Evolutionary conservation across 2,797 vertebrate species (phyloP), one percentile per base, ranked within the genome.

Genomic region (Agapornis canus): DNA sequence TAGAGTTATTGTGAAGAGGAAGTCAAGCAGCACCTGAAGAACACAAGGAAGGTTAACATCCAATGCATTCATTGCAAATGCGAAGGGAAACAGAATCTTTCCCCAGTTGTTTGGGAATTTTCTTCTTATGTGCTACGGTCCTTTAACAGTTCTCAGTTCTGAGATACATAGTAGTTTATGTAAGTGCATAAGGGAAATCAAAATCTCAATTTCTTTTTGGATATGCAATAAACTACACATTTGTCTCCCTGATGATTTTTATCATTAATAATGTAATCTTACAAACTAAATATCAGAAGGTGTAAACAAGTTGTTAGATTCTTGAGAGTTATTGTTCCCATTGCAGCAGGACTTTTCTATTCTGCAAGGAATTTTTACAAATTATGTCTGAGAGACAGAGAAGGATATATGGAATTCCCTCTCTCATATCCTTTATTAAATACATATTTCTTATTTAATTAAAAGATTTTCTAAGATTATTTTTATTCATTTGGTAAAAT

Each of bases 361-460:
- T 91, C 94, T 94, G 65, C 71, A 84, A 97, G 90, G 83, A 95
- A 94, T 92, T 94, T 93, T 96, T 91, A 90, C 52, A 86, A 92
- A 45, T 87, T 93, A 92, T 95, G 51, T 87, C 75, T 92, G 40
- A 64, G 43, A 91, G 87, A 94, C 45, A 96, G 78, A 93, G 79
- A 96, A 96, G 48, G 64, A 96, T 83, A 89, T 31, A 75, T 32
- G 29, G 78, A 95, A 96, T 84, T 96, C 45, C 29, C 51, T 87
- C 80, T 85, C 89, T 92, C 64, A 76, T 59, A 92, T 92, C 43
- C 65, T 85, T 96, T 93, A 91, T 91, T 95, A 96, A 94, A 90
- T 70, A 93, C 8, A 17, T 76, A 94, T 68, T 97, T 95, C 86
- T 95, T 89, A 96, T 87, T 97, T 97, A 97, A 97, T 96, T 81